These are phyloP conservation scores for Eupithecia vulgata DNA, from an alignment of 2,888 invertebrate species.

Conservation along the genomic window DNA sequence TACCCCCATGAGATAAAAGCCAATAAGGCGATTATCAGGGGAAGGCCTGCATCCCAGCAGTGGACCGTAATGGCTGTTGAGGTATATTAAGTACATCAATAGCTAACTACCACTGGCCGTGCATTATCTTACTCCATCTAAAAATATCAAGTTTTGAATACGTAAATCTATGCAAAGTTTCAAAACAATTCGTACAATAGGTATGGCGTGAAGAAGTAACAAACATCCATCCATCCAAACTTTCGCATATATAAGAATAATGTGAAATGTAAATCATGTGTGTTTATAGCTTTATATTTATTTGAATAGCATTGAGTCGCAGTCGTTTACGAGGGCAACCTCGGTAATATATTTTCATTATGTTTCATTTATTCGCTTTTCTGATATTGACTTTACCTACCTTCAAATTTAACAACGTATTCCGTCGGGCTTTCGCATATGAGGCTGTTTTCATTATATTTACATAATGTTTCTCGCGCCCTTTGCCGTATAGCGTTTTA, in stretches of 20 bases:
- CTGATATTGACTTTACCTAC: constrained; percentile 73
- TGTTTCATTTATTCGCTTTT: constrained; percentile 74
- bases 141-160: too few species aligned
- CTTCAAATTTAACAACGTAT: constrained; percentile 70
- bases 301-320: constrained; percentile 72
- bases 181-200: neutral
- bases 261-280: constrained; percentile 4
- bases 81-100: too few species aligned
- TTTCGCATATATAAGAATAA: neutral
- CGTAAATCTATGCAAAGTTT: too few species aligned
- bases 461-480: constrained; percentile 58
- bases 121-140: too few species aligned
- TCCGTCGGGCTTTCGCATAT: constrained; percentile 56
- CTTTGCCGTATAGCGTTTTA: constrained; percentile 40
- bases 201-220: neutral
- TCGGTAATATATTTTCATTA: constrained; percentile 78
- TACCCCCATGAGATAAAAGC: too few species aligned
- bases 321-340: constrained; percentile 70
- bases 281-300: constrained; percentile 50
- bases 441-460: constrained; percentile 66
- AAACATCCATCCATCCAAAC: neutral
- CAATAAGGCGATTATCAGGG: too few species aligned
- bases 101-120: too few species aligned
- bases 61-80: too few species aligned
- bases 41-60: too few species aligned